Conservation (phyloP, 2,797 vertebrate genomes). For the Paguma larvata region DNA sequence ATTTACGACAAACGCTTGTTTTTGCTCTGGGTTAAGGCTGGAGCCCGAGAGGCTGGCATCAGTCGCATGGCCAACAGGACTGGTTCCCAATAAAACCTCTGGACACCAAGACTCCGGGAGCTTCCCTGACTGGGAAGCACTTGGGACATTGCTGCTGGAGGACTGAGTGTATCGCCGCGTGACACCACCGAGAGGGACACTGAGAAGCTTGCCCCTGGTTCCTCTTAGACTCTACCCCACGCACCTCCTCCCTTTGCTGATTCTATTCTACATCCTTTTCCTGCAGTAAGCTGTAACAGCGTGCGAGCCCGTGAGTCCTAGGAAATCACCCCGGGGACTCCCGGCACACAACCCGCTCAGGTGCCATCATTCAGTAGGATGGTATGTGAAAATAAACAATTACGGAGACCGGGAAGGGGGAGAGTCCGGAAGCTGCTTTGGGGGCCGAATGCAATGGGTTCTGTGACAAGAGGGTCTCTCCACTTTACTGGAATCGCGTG, state of each 20-base stretch:
- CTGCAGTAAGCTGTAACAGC: neutral
- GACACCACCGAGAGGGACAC: neutral
- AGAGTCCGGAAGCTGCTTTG: neutral
- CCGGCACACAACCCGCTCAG: neutral
- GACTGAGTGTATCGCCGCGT: neutral
- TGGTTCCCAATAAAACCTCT: neutral
- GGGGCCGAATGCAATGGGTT: neutral
- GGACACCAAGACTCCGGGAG: neutral
- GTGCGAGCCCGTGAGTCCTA: neutral
- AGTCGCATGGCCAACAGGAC: neutral
- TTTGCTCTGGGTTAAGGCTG: neutral
- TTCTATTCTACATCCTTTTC: neutral
- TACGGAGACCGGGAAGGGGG: neutral
- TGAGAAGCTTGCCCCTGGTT: neutral
- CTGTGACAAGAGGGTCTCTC: neutral
- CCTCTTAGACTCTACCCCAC: neutral
- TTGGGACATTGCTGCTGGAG: neutral
- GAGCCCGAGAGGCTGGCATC: neutral
- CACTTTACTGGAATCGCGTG: neutral
- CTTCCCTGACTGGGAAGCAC: neutral
- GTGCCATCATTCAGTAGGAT: neutral
- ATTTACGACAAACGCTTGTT: neutral
- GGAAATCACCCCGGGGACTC: neutral
- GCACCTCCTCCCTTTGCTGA: neutral
- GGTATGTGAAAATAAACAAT: neutral